Base-by-base conservation (phyloP, 2,888 invertebrate genomes). In the Nomada ferruginata region DNA sequence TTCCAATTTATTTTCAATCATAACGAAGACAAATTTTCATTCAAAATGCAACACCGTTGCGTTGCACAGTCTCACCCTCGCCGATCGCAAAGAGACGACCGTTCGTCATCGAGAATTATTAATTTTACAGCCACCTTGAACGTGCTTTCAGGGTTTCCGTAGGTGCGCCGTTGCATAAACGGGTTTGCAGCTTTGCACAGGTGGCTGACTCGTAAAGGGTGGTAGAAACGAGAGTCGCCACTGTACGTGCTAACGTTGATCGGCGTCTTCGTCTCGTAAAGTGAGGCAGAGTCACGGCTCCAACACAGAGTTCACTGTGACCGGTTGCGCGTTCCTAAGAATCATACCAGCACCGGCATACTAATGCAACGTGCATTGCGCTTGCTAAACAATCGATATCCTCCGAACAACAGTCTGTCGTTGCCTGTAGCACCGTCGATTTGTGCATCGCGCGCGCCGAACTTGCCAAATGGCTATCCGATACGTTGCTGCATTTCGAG, bases 141-240 rank as follows among this genome's bases (percentile, higher is more conserved):
- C 82, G 84, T 79, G 85, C 68, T 60, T 36, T 29, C n/a, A 44
- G 68, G 76, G 66, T 57, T 76, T 76, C 64, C 44, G 42, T 60
- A 53, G 23, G n/a, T 50, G 59, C 66, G 70, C 72, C 85, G 69
- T 83, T 79, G 78, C 79, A 85, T 84, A 83, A 84, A 78, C 78
- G 87, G 76, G 82, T 87, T 84, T 83, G 74, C 83, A 79, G 79
- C 73, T 68, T 59, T 42, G 80, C 85, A 79, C 87, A 87, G 87
- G 69, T 87, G 87, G 85, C 74, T 47, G 77, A 42, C 83, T 87
- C 85, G 86, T 87, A 87, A 87, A 87, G 84, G 85, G 73, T 23
- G 52, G 70, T 44, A 65, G 61, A 79, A 87, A 87, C 83, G 79
- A 79, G 71, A 76, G 76, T 82, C 81, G 77, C 78, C 64, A 65